Percentiles rank a stretch among this genome's conserved stretches.
Evolutionary conservation across 1,140 invertebrate genomes (phyloP).

Genomic region (Drosophila repletoides): DNA sequence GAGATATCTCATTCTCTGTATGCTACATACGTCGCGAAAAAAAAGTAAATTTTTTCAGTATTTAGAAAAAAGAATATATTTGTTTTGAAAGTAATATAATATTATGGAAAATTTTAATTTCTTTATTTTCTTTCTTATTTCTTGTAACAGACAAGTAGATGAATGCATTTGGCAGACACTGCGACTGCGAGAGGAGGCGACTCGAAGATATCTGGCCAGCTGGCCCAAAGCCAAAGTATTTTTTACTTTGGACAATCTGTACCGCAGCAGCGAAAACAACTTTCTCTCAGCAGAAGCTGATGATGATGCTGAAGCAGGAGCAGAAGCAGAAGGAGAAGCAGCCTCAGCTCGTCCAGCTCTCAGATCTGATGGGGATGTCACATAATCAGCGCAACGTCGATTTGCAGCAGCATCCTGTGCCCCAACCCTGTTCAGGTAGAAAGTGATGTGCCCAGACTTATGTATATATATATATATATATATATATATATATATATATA

Average conservation of each 20-base stretch:
- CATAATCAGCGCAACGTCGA: conserved; percentile 50
- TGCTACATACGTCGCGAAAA: no score
- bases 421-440: conserved; percentile 76
- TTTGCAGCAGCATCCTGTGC: conserved; percentile 53
- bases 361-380: conserved; percentile 53
- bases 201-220: conserved; percentile 49
- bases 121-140: neutral
- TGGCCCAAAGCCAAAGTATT: conserved; percentile 47
- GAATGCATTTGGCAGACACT: conserved; percentile 4
- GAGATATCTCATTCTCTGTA: no score
- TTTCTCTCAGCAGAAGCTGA: conserved; percentile 66
- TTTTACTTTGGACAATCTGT: conserved; percentile 69
- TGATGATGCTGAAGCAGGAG: neutral
- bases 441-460: conserved; percentile 65
- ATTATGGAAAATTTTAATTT: no score
- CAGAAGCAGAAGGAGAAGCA: neutral
- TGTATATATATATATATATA: conserved; percentile 44
- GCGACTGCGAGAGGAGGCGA: conserved; percentile 7
- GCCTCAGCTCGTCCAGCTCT: neutral
- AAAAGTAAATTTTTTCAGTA: no score
- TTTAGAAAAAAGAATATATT: no score
- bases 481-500: neutral
- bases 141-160: neutral
- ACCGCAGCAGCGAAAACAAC: conserved; percentile 73
- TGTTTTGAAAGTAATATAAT: no score